Conservation (phyloP, 1,140 invertebrate species). For the Brachionus asplanchnoidis region DNA sequence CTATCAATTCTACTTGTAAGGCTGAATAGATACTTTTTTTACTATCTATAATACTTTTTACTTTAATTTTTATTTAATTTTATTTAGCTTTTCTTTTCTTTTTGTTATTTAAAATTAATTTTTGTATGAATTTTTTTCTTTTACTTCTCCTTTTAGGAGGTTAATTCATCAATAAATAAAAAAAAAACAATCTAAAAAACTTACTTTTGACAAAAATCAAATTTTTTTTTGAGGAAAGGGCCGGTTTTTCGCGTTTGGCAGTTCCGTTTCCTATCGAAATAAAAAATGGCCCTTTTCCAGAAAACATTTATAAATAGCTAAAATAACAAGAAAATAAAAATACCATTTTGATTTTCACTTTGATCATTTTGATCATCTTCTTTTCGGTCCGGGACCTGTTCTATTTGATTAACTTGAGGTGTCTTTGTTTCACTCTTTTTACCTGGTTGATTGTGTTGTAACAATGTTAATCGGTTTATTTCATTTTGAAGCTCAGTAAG, state of each 20-base stretch:
- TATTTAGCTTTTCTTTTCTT: no score
- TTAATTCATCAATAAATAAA: neutral
- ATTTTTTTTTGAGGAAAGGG: slow-evolving; percentile 10
- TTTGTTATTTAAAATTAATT: no score
- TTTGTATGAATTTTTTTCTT: no score
- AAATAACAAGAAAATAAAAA: neutral
- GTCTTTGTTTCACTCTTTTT: neutral
- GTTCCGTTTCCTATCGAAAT: slow-evolving; percentile 4
- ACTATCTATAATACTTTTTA: no score
- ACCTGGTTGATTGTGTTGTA: slow-evolving; percentile 29
- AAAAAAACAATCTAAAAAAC: neutral
- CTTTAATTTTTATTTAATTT: no score
- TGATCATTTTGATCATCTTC: neutral
- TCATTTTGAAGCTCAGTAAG: slow-evolving; percentile 25
- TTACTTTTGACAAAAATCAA: slow-evolving; percentile 32
- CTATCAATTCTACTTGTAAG: no score
- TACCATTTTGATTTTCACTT: slow-evolving; percentile 2
- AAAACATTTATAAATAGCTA: neutral
- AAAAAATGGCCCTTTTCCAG: slow-evolving; percentile 3
- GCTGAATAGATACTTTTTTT: no score
- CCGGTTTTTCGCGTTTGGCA: slow-evolving; percentile 36
- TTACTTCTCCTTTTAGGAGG: neutral
- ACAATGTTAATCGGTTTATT: slow-evolving; percentile 30
- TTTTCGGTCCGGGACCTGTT: neutral
- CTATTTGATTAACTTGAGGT: neutral